phyloP scores from a whole-genome alignment of 2,113 vertebrate species.

The Dicerorhinus sumatrensis region DNA sequence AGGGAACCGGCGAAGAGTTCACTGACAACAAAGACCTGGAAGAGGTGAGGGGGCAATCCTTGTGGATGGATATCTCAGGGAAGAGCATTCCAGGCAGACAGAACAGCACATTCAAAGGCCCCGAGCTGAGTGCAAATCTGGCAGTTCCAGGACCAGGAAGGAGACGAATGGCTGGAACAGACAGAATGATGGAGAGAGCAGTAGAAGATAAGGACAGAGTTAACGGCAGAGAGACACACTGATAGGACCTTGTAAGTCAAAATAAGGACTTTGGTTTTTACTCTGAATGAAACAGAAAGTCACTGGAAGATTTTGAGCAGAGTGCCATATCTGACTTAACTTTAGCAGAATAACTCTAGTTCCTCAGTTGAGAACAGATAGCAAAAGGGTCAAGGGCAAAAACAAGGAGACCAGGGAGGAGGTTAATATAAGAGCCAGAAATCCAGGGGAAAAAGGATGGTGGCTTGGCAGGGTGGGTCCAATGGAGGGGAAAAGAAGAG shows the following conservation, averaged over 20 bases:
- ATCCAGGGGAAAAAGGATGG: background rate
- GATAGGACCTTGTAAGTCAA: background rate
- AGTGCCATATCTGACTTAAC: slow-evolving; percentile 26
- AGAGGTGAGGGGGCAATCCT: background rate
- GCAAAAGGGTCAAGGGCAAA: slow-evolving; percentile 10
- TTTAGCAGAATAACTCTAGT: background rate
- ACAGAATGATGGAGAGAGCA: slow-evolving; percentile 7
- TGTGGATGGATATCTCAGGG: background rate
- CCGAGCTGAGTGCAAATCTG: background rate
- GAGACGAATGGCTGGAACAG: background rate
- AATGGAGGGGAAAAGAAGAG: background rate
- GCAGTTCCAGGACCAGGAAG: background rate
- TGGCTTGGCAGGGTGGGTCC: background rate
- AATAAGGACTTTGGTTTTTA: background rate
- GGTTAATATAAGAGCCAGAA: background rate
- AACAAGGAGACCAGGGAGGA: background rate
- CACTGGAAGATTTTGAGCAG: background rate
- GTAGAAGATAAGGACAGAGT: background rate
- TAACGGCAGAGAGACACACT: background rate
- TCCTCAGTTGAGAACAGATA: background rate
- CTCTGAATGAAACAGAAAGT: slow-evolving; percentile 28
- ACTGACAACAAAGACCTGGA: slow-evolving; percentile 33
- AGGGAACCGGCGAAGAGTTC: background rate
- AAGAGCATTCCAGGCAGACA: slow-evolving; percentile 23
- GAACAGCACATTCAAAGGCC: slow-evolving; percentile 39